Percentiles rank a stretch among this genome's conserved stretches.
phyloP scores from a whole-genome alignment of 2,888 invertebrate genomes.

The Xylota sylvarum region DNA sequence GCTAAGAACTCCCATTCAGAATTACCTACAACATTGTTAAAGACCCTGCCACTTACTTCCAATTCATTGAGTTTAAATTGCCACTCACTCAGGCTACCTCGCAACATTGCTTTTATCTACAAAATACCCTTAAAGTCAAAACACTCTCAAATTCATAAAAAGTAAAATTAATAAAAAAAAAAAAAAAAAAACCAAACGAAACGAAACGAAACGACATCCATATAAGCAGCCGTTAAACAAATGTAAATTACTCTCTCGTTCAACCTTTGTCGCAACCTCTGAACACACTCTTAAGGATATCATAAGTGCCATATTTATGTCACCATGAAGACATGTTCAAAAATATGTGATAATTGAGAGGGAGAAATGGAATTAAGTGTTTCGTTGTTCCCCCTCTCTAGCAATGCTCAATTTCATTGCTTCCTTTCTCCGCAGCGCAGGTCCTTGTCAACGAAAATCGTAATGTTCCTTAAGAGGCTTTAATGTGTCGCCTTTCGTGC shows the following conservation, averaged over 20 bases:
- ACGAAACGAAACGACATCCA: slow-evolving; percentile 20
- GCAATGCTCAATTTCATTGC: slow-evolving; percentile 7
- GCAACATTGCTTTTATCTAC: slow-evolving; percentile 25
- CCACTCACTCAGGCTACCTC: slow-evolving; percentile 34
- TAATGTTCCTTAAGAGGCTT: slow-evolving; percentile 57
- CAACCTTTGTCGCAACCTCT: slow-evolving; percentile 71
- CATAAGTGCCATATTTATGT: slow-evolving; percentile 72
- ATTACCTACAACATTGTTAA: slow-evolving; percentile 20
- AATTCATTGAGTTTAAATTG: slow-evolving; percentile 63
- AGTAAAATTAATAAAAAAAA: slow-evolving; percentile 43
- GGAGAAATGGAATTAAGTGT: slow-evolving; percentile 63
- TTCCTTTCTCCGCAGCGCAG: slow-evolving; percentile 1
- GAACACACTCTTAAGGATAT: slow-evolving; percentile 62
- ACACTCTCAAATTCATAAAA: slow-evolving; percentile 64
- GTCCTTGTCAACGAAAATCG: slow-evolving; percentile 38
- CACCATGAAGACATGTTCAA: slow-evolving; percentile 58
- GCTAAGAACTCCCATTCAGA: slow-evolving; percentile 1
- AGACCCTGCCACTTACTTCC: slow-evolving; percentile 26
- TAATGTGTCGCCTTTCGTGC: slow-evolving; percentile 45
- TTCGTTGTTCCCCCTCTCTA: slow-evolving; percentile 12
- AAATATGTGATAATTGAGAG: slow-evolving; percentile 75
- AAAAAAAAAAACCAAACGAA: no score
- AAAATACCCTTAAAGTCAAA: slow-evolving; percentile 40
- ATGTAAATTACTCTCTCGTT: slow-evolving; percentile 66
- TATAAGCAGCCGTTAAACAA: slow-evolving; percentile 64